Evolutionary conservation across 2,888 invertebrate species (phyloP), one percentile per base, ranked within the genome.

Genomic region (Xanthia icteritia): DNA sequence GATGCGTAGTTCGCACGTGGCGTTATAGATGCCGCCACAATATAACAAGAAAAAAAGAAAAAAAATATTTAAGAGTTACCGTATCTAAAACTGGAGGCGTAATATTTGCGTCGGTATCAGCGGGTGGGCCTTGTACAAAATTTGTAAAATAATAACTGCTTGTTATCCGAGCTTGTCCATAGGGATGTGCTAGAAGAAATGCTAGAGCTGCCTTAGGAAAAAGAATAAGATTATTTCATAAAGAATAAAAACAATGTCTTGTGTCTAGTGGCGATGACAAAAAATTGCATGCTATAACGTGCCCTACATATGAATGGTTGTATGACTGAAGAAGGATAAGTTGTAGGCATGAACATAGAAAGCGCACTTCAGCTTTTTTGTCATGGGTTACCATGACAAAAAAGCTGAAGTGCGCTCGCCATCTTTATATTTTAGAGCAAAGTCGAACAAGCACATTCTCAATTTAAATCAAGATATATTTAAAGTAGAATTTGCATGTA

Each of bases 131-230:
- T 86, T 95, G 94, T 51, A 97, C 96, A 0, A 90, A 93, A 73
- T 95, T 87, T 2, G 95, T 92, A 90, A 98, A 99, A 83, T 92
- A 95, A 92, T 97, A 99, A 84, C 99, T 98, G 90, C 98, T 99
- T 98, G 99, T 98, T 23, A 99, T 95, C 8, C 98, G 97, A 0
- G 98, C 97, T 73, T 97, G 97, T 4, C 98, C 98, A 88, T 98
- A 99, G 0, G 98, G 97, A 95, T 98, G 98, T 0, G 99, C 98
- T 88, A 99, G 93, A 97, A 98, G 98, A 91, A 99, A 99, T 0
- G 98, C 98, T 36, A 97, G 97, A 0, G 99, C 99, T 96, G 91
- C 94, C 96, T 96, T 11, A 74, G 76, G 75, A 39, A 66, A 51
- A 78, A 11, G 31, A 61, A 60, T 31, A 17, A 8, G 15, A 39